Conservation (phyloP, 2,113 vertebrate species). For the Capreolus pygargus region DNA sequence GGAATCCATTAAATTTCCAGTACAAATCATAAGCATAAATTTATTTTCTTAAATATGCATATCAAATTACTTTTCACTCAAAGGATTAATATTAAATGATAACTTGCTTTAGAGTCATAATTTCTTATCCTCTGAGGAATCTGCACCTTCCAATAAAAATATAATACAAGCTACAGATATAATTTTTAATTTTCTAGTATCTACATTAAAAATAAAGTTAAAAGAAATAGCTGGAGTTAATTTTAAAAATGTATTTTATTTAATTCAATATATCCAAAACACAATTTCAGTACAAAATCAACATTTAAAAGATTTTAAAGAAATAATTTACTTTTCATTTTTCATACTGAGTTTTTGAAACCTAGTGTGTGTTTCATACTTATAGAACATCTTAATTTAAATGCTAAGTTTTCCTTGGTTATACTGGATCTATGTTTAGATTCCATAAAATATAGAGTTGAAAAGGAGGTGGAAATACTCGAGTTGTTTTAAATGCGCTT, state of each 20-base stretch:
- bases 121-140: slow-evolving; percentile 76
- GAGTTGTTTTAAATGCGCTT: background rate
- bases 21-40: slow-evolving; percentile 73
- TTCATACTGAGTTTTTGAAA: background rate
- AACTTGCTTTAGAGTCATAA: slow-evolving; percentile 57
- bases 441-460: background rate
- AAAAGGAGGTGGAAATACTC: background rate
- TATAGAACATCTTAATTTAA: background rate
- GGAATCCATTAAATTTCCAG: slow-evolving; percentile 69
- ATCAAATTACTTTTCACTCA: slow-evolving; percentile 49
- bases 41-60: slow-evolving; percentile 51
- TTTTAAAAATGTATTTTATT: background rate
- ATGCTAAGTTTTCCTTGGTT: background rate
- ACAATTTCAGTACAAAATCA: background rate
- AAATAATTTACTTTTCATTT: background rate
- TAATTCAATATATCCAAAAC: background rate
- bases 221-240: background rate
- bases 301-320: background rate
- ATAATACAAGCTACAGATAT: background rate
- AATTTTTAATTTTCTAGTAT: background rate
- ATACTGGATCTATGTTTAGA: background rate
- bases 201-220: background rate
- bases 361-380: background rate
- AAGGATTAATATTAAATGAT: slow-evolving; percentile 33
- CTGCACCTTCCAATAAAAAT: slow-evolving; percentile 64